These are phyloP conservation scores for Tipula vernalis DNA, from an alignment of 2,888 invertebrate species.

Conservation along the genomic window DNA sequence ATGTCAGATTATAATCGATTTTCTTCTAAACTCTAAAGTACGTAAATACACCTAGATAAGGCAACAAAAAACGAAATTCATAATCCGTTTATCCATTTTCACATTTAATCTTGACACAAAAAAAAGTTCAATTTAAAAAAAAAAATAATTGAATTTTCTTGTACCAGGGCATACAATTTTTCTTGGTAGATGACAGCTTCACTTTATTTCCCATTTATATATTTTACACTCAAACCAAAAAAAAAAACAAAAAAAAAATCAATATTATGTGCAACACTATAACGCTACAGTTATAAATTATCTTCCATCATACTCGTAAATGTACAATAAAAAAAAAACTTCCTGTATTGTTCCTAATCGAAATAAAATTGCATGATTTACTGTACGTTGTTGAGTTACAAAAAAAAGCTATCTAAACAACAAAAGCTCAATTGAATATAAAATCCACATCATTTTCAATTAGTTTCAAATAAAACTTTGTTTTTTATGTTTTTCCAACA, in stretches of 20 bases:
- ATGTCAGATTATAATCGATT: not conserved
- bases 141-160: not conserved
- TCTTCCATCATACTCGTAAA: not conserved
- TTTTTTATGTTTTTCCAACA: not conserved
- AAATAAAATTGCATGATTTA: not conserved
- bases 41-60: not conserved
- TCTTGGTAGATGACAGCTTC: not conserved
- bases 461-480: not conserved
- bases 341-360: not conserved
- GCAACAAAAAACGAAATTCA: not conserved
- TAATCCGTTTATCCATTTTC: not conserved
- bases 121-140: not conserved
- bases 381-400: not conserved
- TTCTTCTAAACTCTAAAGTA: not conserved
- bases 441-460: not conserved
- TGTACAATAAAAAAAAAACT: not conserved
- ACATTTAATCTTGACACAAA: not conserved
- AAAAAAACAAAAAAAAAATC: not conserved
- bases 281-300: not conserved
- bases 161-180: not conserved
- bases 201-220: not conserved
- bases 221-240: not conserved
- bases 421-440: not conserved
- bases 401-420: not conserved
- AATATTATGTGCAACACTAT: not conserved